These are phyloP conservation scores for Cynaeus angustus DNA, from an alignment of 2,888 invertebrate species.

Conservation along the genomic window DNA sequence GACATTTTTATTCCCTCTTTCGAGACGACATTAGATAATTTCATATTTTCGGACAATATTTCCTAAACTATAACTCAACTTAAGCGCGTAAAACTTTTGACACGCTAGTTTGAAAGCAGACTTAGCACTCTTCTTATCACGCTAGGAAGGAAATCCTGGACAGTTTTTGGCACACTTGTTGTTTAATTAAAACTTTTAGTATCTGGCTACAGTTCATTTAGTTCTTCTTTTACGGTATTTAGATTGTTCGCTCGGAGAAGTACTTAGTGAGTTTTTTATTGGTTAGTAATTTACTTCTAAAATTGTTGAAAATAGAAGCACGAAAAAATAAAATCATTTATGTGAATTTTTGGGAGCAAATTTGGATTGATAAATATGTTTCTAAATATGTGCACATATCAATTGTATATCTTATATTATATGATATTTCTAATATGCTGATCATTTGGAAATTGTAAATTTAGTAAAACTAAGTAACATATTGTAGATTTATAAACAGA, in stretches of 20 bases:
- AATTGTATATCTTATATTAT: too few species aligned
- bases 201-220: conserved; percentile 34
- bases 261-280: too few species aligned
- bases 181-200: conserved; percentile 50
- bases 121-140: conserved; percentile 48
- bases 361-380: too few species aligned
- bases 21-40: conserved; percentile 32
- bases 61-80: conserved; percentile 40
- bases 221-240: conserved; percentile 9
- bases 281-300: too few species aligned
- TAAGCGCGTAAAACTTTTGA: conserved; percentile 40
- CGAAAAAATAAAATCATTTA: too few species aligned
- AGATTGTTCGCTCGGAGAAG: background rate
- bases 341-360: too few species aligned
- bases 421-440: too few species aligned
- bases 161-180: conserved; percentile 46
- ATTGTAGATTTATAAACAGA: too few species aligned
- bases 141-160: conserved; percentile 44
- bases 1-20: conserved; percentile 18
- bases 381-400: too few species aligned
- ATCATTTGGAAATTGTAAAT: too few species aligned
- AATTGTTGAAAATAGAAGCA: too few species aligned
- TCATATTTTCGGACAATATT: conserved; percentile 34
- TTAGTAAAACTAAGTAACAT: too few species aligned
- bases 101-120: conserved; percentile 49